Evolutionary conservation across 1,140 invertebrate species (phyloP).

Genomic region (Camponotus floridanus): DNA sequence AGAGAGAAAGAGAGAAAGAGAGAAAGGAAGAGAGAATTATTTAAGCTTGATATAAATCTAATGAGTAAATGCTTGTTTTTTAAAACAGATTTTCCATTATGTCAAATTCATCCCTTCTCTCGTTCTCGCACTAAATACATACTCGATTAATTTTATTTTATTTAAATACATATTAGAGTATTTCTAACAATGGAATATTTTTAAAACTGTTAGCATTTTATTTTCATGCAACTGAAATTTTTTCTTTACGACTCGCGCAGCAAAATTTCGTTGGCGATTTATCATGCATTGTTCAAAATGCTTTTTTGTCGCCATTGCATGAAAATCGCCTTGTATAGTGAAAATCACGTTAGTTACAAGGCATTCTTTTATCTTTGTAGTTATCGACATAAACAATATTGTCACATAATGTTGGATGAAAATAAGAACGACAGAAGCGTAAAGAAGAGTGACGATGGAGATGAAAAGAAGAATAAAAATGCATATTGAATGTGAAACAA

Average conservation of each 20-base stretch:
- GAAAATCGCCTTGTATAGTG: slow-evolving; percentile 8
- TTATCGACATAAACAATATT: slow-evolving; percentile 37
- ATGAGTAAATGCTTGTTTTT: neutral
- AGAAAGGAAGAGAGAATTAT: no score
- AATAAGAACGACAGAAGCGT: slow-evolving; percentile 51
- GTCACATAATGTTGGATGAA: slow-evolving; percentile 46
- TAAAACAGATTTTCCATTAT: neutral
- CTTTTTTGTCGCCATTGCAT: slow-evolving; percentile 48
- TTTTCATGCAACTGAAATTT: slow-evolving; percentile 37
- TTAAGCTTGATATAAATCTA: neutral
- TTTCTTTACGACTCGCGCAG: slow-evolving; percentile 23
- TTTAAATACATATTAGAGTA: slow-evolving; percentile 31
- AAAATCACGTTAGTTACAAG: slow-evolving; percentile 52
- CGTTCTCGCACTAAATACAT: no score
- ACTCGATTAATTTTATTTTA: slow-evolving; percentile 3
- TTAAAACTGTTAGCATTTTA: slow-evolving; percentile 1
- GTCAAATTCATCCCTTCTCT: neutral
- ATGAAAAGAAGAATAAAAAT: slow-evolving; percentile 50
- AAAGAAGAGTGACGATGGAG: neutral
- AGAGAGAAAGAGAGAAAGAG: neutral
- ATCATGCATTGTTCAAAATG: slow-evolving; percentile 35
- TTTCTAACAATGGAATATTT: slow-evolving; percentile 6
- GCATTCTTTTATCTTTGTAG: slow-evolving; percentile 35
- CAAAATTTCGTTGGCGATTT: slow-evolving; percentile 44
- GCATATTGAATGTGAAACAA: neutral